Evolutionary conservation across 2,113 vertebrate genomes (phyloP), one percentile per base, ranked within the genome.

Genomic region (Epinephelus fuscoguttatus): DNA sequence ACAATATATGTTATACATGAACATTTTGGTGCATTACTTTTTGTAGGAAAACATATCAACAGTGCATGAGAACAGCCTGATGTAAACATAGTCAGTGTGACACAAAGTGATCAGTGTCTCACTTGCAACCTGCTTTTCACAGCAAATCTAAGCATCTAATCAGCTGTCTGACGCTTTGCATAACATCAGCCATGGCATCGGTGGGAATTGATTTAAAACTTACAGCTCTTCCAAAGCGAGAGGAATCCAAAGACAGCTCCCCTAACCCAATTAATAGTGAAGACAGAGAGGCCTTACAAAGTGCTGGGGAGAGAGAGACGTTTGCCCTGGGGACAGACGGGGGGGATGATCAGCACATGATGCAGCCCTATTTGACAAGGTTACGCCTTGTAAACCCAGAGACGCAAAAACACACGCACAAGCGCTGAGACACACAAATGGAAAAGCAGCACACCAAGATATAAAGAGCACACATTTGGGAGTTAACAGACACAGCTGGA

Each of bases 261-360:
- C 45, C 53, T 70, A 86, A 90, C 70, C 73, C 27, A 78, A 85
- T 88, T 84, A 85, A 47, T 18, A 27, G 37, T 25, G 78, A 70
- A 82, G 78, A 94, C 81, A 93, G 75, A 88, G 84, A 85, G 60
- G 78, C 70, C 62, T 86, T 59, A 90, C 69, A 92, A 50, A 82
- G 45, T n/a, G 18, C 49, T 42, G 42, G 68, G 68, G 74, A 84
- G 30, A 75, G 40, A 40, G 61, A 78, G 30, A 37, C 55, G 27
- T 75, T 80, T 85, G 80, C 88, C 87, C 84, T 12, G 19, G 70
- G 82, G 89, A 89, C 77, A 82, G 68, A 78, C 23, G 4, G 71
- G 75, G 75, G 84, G 85, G 62, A 82, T 91, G 93, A 93, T 92
- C 91, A 92, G 89, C 92, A 93, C 92, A 94, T 93, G 93, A 93